phyloP scores from a whole-genome alignment of 2,113 vertebrate species.

The Gallinago paraguaiae region DNA sequence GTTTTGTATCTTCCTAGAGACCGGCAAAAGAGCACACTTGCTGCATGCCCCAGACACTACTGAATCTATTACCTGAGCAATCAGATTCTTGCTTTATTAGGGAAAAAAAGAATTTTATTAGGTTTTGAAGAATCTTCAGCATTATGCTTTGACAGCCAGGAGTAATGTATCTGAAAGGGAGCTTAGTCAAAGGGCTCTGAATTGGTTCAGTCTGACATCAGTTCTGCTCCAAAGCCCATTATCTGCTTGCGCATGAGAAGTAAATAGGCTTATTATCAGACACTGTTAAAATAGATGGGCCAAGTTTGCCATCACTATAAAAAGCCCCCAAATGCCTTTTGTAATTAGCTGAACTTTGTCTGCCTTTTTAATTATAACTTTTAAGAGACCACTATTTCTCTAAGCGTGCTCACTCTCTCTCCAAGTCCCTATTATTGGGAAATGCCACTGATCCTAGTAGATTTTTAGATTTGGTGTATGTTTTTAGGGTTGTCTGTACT shows the following conservation, averaged over 20 bases:
- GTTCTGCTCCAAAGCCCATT: neutral
- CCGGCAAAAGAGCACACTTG: neutral
- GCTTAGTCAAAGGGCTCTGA: neutral
- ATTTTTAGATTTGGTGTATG: neutral
- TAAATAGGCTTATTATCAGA: neutral
- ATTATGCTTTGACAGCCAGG: neutral
- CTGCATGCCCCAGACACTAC: neutral
- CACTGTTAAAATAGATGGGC: neutral
- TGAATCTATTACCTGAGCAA: neutral
- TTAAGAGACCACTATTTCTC: neutral
- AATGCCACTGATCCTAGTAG: neutral
- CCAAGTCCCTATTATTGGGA: neutral
- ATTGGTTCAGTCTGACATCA: neutral
- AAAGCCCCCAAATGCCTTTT: neutral
- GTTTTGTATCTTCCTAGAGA: neutral
- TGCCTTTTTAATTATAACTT: neutral
- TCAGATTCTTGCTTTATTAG: neutral
- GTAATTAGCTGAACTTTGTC: neutral
- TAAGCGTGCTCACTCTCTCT: fast-evolving
- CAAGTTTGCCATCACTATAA: neutral
- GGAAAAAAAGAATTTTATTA: neutral
- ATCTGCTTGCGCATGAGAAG: neutral
- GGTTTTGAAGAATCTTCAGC: neutral
- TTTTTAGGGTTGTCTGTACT: neutral
- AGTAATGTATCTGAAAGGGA: neutral